These are phyloP conservation scores for Sebastes itinus DNA, from an alignment of 2,797 vertebrate genomes.

Conservation along the genomic window DNA sequence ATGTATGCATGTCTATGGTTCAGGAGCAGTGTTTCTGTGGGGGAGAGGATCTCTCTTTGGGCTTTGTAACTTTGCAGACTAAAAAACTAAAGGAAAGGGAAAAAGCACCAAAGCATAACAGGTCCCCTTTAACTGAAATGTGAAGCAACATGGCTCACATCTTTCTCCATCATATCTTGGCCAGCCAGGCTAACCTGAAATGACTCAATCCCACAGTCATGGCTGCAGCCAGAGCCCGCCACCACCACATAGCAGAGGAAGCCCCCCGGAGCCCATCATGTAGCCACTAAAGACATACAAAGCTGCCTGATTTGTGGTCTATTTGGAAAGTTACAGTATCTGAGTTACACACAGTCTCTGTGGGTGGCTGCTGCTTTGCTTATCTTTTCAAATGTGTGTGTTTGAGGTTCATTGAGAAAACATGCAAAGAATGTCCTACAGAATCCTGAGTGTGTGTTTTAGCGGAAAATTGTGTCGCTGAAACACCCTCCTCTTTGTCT, in stretches of 20 bases:
- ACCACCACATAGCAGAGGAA: conserved; percentile 13
- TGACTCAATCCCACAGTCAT: background rate
- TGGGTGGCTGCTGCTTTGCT: conserved; percentile 57
- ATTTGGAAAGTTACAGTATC: conserved; percentile 45
- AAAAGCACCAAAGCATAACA: too few relatives aligned
- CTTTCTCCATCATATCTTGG: background rate
- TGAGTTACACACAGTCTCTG: conserved; percentile 31
- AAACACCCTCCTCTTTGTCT: conserved; percentile 6
- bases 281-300: conserved; percentile 2
- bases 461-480: conserved; percentile 27
- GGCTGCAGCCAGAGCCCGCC: conserved; percentile 6
- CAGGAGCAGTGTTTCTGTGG: too few relatives aligned
- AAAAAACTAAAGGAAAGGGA: too few relatives aligned
- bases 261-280: background rate
- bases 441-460: conserved; percentile 63
- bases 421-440: conserved; percentile 77
- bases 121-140: background rate
- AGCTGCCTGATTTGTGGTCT: conserved; percentile 36
- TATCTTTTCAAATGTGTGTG: conserved; percentile 36
- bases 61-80: too few relatives aligned
- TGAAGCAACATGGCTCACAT: background rate
- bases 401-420: conserved; percentile 70
- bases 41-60: too few relatives aligned
- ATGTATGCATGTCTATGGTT: too few relatives aligned
- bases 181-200: conserved; percentile 3